Base-by-base conservation (phyloP, 2,888 invertebrate species). In the Entomobrya multifasciata region DNA sequence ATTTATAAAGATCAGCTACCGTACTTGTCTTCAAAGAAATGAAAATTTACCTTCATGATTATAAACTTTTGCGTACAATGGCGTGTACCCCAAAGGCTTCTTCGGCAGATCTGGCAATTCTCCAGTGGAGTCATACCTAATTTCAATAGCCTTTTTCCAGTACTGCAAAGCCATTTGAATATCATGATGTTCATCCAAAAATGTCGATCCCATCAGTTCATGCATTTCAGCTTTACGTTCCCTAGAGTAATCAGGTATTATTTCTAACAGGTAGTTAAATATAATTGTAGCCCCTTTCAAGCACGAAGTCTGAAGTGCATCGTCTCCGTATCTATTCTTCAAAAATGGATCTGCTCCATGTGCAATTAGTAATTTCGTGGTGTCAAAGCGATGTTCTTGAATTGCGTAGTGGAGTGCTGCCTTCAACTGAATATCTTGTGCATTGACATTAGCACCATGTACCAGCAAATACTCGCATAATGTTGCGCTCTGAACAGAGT, bases 361-460 rank as follows among this genome's bases (percentile, higher is more conserved):
- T 88, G 95, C 95, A 87, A 98, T 93, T 87, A 98, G 93, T 89
- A 97, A 93, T 91, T 95, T 95, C 67, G 96, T 96, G 3, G 97
- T 96, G 93, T 97, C 97, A 91, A 96, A 94, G 91, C 96, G 92
- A 84, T 94, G 94, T 91, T 94, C 94, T 87, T 96, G 96, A 91
- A 97, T 96, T n/a, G 98, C 97, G 93, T 98, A 98, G 94, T 98
- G 98, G 91, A 98, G 94, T 82, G 97, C 97, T 88, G 97, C 96
- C 93, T 97, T 97, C 91, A 95, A 95, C 93, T 97, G 97, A 92
- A 96, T 96, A 93, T 98, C 98, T 84, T 94, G 94, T 52, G 97
- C 97, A 93, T 98, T 96, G 5, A 97, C 96, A 91, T 95, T 94
- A 2, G 96, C 97, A 70, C 97, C 97, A 92, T 95, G 95, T 91